Evolutionary conservation across 2,888 invertebrate species (phyloP), one percentile per base, ranked within the genome.

Genomic region (Tinea pellionella): DNA sequence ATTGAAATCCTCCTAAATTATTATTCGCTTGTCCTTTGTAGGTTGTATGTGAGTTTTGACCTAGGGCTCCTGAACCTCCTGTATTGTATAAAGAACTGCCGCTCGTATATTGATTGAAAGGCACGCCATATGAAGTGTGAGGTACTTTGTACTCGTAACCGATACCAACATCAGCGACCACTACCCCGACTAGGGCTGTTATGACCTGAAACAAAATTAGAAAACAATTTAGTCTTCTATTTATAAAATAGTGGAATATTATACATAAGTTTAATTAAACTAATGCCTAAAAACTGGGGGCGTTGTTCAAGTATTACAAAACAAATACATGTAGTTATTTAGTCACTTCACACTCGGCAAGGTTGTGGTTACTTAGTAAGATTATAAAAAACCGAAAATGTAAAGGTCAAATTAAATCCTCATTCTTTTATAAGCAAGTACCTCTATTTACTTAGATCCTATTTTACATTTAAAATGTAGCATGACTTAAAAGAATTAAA

Each of bases 141-240:
- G 87, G 87, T 15, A 73, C 74, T 62, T 80, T 76, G 70, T 87
- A 88, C 7, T 80, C 71, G 67, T 87, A 82, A 41, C 82, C 83
- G 19, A 29, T 11, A 7, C 77, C 68, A 12, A 80, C 71, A 62
- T 84, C 84, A 4, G 81, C 86, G 6, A 70, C 65, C 16, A 66
- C 80, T n/a, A 74, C 69, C 60, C 79, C 78, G 12, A 80, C 63
- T 16, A 68, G 63, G 41, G 75, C 64, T 42, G 75, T 64, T 41
- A 82, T 63, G 66, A 79, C 69, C 86, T 86, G 77, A 9, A 78
- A 77, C 60, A 60, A 47, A 15, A 55, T 24, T 24, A 42, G n/a
- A n/a, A 42, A 16, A 47, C 18, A 15, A 16, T 16, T 47, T 9
- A 47, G 15, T 47, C n/a, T 37, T 12, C n/a, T 37, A 30, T 30